Percentiles rank a stretch among this genome's conserved stretches.
phyloP scores from a whole-genome alignment of 2,797 vertebrate genomes.

The Acanthopagrus latus region DNA sequence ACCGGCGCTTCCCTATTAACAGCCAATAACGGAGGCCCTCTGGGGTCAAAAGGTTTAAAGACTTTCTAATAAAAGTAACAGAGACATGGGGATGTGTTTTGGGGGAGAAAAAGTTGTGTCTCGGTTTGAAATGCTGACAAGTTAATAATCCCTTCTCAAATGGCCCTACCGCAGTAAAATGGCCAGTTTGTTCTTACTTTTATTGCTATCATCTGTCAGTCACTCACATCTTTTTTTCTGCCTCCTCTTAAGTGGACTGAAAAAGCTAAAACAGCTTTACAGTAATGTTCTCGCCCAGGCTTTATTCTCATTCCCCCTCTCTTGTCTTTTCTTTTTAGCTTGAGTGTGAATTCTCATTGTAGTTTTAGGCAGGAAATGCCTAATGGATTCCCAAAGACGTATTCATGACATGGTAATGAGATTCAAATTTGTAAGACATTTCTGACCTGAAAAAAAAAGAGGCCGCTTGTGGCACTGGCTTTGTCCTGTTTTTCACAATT shows the following conservation, averaged over 20 bases:
- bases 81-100: conserved; percentile 85
- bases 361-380: conserved; percentile 70
- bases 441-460: conserved; percentile 73
- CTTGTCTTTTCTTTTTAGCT: conserved; percentile 57
- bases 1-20: conserved; percentile 92
- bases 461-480: conserved; percentile 59
- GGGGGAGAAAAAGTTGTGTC: conserved; percentile 84
- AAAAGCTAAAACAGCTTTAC: conserved; percentile 77
- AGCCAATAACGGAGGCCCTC: conserved; percentile 89
- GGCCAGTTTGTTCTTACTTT: conserved; percentile 84
- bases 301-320: conserved; percentile 65
- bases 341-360: conserved; percentile 72
- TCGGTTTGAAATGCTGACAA: conserved; percentile 93
- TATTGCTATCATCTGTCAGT: conserved; percentile 85
- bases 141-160: conserved; percentile 94
- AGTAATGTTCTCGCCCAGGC: conserved; percentile 65
- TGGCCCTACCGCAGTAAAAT: conserved; percentile 84
- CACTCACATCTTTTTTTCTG: conserved; percentile 72
- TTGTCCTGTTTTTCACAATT: conserved; percentile 69
- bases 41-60: conserved; percentile 93
- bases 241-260: conserved; percentile 77
- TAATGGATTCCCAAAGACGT: conserved; percentile 76
- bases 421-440: conserved; percentile 73
- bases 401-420: conserved; percentile 81
- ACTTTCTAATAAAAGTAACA: conserved; percentile 93